phyloP scores from a whole-genome alignment of 1,140 invertebrate species.

The Drosophila neocordata region DNA sequence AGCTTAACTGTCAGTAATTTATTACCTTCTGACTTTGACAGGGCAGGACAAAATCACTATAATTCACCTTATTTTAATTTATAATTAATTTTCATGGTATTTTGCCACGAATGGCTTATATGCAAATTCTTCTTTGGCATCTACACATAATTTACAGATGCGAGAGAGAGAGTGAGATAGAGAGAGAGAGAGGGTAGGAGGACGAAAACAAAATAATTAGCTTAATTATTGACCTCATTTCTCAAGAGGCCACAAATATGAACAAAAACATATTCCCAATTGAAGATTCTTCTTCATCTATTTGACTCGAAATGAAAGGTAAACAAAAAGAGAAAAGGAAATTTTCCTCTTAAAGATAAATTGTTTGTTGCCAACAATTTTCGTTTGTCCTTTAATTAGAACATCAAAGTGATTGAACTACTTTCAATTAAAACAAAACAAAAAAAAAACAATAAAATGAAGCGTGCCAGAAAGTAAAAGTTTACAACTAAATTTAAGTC shows the following conservation, averaged over 20 bases:
- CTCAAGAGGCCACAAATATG: constrained; percentile 23
- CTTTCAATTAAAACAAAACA: constrained; percentile 26
- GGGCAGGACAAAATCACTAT: not conserved
- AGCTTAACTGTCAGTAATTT: not conserved
- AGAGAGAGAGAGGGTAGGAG: not conserved
- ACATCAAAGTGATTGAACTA: constrained; percentile 48
- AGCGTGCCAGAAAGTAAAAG: constrained; percentile 77
- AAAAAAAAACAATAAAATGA: constrained; percentile 37
- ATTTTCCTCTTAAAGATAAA: constrained; percentile 4
- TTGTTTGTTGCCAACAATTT: constrained; percentile 15
- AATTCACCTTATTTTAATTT: constrained; percentile 22
- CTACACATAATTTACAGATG: constrained; percentile 44
- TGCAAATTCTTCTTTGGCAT: constrained; percentile 34
- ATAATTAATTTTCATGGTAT: constrained; percentile 44
- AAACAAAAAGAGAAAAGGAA: not conserved
- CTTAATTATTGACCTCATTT: constrained; percentile 64
- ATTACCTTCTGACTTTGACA: constrained; percentile 18
- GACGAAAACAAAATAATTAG: constrained; percentile 48
- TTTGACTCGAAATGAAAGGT: not conserved
- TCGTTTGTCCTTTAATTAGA: constrained; percentile 18
- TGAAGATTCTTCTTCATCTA: not conserved
- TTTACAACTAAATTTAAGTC: constrained; percentile 39
- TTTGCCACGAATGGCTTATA: constrained; percentile 30
- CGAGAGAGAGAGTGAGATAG: not conserved
- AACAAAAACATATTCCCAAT: not conserved